Evolutionary conservation across 2,888 invertebrate genomes (phyloP), one percentile per base, ranked within the genome.

Genomic region (Glomeris marginata): DNA sequence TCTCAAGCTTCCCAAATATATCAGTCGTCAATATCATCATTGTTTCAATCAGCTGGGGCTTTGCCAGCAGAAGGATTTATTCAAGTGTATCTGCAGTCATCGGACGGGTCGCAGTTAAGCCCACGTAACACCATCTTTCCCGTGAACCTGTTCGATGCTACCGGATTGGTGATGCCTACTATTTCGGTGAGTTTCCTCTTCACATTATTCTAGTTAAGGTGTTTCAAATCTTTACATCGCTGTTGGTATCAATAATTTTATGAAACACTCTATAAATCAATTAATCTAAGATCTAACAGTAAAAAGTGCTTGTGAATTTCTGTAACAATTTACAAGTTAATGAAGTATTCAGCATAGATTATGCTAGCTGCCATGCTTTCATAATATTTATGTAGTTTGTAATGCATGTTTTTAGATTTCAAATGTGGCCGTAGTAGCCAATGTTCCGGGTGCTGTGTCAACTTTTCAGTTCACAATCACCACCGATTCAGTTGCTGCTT

Each of bases 401-500:
- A n/a, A n/a, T n/a, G n/a, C n/a, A n/a, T n/a, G n/a, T n/a, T 49
- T 49, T 10, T 5, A 49, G 49, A 35, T 49, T 15, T 18, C 42
- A n/a, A 21, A 43, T 8, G 21, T 16, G n/a, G 21, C 22, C 1
- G 43, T 28, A 20, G 36, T 16, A 11, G 13, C 35, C 2, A 38
- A 18, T 6, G 40, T 38, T 38, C n/a, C 28, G 15, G 21, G 36
- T 2, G 34, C 45, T 10, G 42, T 34, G 36, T 42, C 20, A n/a
- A 42, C 18, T 35, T 49, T 28, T 8, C 28, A 8, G 13, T 59
- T 58, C 34, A 48, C 50, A 18, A 43, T 67, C 13, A 55, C 55
- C 8, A 57, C 62, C 3, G 55, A 59, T 41, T 49, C 52, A 6
- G 56, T 64, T 18, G 64, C 66, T 15, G 59, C 63, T n/a, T 67